These are phyloP conservation scores for Rynchops niger DNA, from an alignment of 2,113 vertebrate species.

Conservation along the genomic window DNA sequence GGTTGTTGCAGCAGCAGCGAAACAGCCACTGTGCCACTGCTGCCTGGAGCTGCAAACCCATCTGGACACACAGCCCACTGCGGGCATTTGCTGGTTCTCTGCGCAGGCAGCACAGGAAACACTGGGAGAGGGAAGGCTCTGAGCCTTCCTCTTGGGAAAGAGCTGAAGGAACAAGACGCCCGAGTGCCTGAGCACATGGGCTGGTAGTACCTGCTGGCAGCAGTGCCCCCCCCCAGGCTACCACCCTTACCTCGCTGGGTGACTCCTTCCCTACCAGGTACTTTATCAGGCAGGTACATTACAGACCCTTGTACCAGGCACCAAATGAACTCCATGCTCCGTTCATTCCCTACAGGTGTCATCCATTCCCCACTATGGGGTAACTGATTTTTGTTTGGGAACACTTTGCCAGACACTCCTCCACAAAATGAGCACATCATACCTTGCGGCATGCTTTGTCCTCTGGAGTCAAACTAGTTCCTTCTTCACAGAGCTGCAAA, in stretches of 20 bases:
- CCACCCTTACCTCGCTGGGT: rapidly evolving
- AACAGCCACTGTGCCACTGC: not conserved
- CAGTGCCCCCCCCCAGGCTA: not conserved
- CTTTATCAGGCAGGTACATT: not conserved
- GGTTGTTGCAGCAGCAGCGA: not conserved
- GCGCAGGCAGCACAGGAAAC: not conserved
- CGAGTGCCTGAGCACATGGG: rapidly evolving
- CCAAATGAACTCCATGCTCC: not conserved
- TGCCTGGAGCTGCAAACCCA: not conserved
- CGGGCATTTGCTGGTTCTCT: not conserved
- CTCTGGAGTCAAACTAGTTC: not conserved
- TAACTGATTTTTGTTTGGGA: not conserved
- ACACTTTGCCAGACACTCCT: not conserved
- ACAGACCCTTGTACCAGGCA: not conserved
- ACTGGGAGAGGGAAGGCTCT: not conserved
- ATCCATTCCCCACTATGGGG: rapidly evolving
- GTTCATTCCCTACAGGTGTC: not conserved
- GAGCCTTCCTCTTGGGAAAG: not conserved
- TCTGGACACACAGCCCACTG: rapidly evolving
- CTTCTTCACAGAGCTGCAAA: not conserved
- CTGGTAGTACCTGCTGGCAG: not conserved
- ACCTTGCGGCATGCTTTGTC: not conserved
- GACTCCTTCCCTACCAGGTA: not conserved
- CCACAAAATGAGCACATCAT: rapidly evolving
- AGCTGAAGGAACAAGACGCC: not conserved